A percentile compares a stretch with the other conserved stretches of the same genome.
phyloP scores from a whole-genome alignment of 23 tunicate genomes.

The Trididemnum clinides region DNA sequence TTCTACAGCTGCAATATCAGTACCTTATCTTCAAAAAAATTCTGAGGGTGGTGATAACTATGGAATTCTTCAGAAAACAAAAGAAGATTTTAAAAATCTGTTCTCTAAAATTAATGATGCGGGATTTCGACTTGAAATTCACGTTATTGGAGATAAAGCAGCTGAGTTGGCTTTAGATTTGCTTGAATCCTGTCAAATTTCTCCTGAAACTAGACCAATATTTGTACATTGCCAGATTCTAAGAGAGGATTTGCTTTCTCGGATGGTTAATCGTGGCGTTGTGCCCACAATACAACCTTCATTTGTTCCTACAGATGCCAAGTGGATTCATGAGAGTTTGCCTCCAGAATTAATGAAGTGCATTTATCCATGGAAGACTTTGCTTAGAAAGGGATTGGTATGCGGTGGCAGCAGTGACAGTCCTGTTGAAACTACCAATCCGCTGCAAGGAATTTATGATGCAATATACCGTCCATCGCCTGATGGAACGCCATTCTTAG shows the following conservation, averaged over 20 bases:
- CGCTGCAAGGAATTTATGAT: slow-evolving; percentile 83
- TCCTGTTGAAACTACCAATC: slow-evolving; percentile 76
- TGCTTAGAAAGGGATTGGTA: slow-evolving; percentile 59
- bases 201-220: slow-evolving; percentile 66
- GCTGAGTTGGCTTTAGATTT: slow-evolving; percentile 68
- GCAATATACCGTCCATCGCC: slow-evolving; percentile 64
- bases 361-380: slow-evolving; percentile 81
- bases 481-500: slow-evolving; percentile 43
- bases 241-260: slow-evolving; percentile 51
- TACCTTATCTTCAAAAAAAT: slow-evolving; percentile 49
- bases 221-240: slow-evolving; percentile 93
- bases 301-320: slow-evolving; percentile 72
- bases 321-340: slow-evolving; percentile 44
- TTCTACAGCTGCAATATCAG: slow-evolving; percentile 84
- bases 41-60: slow-evolving; percentile 53
- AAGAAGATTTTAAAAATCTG: slow-evolving; percentile 45
- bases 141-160: slow-evolving; percentile 94
- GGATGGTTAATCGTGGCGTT: slow-evolving; percentile 79
- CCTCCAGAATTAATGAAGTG: slow-evolving; percentile 46
- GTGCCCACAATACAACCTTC: slow-evolving; percentile 84
- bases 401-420: slow-evolving; percentile 94
- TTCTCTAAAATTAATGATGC: slow-evolving; percentile 28
- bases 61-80: slow-evolving; percentile 52
- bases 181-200: slow-evolving; percentile 47
- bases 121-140: slow-evolving; percentile 90